Evolutionary conservation across 2,797 vertebrate species (phyloP), one percentile per base, ranked within the genome.

Genomic region (Aselliscus stoliczkanus): DNA sequence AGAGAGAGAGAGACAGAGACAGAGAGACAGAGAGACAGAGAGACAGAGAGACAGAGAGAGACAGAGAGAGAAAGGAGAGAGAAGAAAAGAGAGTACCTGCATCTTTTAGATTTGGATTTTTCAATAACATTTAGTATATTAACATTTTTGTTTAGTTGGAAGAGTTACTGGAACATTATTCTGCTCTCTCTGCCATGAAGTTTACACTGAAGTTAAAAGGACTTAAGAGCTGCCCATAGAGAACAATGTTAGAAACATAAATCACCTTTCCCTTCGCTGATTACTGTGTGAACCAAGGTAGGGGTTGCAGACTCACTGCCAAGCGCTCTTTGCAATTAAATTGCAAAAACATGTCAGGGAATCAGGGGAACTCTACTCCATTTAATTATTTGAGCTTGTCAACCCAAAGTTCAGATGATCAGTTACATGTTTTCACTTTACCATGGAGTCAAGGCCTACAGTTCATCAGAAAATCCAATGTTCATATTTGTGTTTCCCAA

Each of bases 261-360:
- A 23, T 50, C 2, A 21, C 7, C n/a, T 50, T 81, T 62, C 50
- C 37, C 60, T 92, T 4, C 20, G 31, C 20, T 50, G 5, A 58
- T 73, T 58, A 7, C 8, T 11, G 1, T 8, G 20, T 14, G 39
- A 65, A 29, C 44, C 11, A 29, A 39, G 6, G 2, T n/a, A 44
- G 27, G 12, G 1, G 0, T 0, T 72, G 3, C 20, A 23, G 20
- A 12, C 27, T 37, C 25, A 34, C 17, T 0, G 1, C 10, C 47
- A 91, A 11, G 5, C 12, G 34, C 3, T 72, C 27, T 56, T 67
- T 82, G 17, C 70, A 86, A 44, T 4, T 39, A 44, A 92, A 25
- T 1, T 14, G 29, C 52, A 81, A 72, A 85, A 87, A 11, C 13
- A 73, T 3, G 7, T 17, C 29, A 37, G 90, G 10, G n/a, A 70